Evolutionary conservation across 2,797 vertebrate genomes (phyloP), one percentile per base, ranked within the genome.

Genomic region (Neoniphon sammara): DNA sequence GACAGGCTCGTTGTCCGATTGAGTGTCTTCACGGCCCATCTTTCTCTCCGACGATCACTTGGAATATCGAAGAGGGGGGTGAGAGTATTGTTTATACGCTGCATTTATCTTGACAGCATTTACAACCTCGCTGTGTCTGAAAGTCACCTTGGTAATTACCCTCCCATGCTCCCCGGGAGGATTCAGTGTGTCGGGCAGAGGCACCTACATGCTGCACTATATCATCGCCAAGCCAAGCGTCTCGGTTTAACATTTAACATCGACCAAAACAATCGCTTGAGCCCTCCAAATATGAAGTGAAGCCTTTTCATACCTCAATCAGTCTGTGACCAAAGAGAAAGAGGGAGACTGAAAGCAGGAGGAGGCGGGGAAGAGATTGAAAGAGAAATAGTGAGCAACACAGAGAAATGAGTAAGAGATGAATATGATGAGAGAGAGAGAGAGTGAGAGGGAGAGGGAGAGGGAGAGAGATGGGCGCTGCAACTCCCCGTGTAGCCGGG

Each of bases 401-500:
- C 50, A 66, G 60, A 57, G 52, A 81, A 84, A 77, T 9, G 71
- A 83, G 77, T 4, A 25, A 69, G 73, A 75, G 76, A 90, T 34
- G 77, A 79, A 78, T 64, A 80, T 67, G 61, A 50, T 12, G 56
- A n/a, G 80, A 85, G 73, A 80, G 69, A 10, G 75, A 62, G 62
- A 17, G 27, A 49, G 36, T 55, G 70, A 30, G 62, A 49, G 56
- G 57, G 73, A 61, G 55, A 78, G 27, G 34, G 36, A 61, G 70
- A 36, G 62, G 49, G 56, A 60, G 74, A 61, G 55, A 78, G 73
- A 78, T 17, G 62, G 73, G 83, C 20, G 46, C 81, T 82, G 25
- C 71, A 76, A 7, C 83, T 77, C 81, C 70, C 86, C 70, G 66
- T 82, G 78, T 73, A 73, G 88, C 64, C 66, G 73, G 75, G 82